Base-by-base conservation (phyloP, 2,888 invertebrate genomes). In the Euclidia mi region DNA sequence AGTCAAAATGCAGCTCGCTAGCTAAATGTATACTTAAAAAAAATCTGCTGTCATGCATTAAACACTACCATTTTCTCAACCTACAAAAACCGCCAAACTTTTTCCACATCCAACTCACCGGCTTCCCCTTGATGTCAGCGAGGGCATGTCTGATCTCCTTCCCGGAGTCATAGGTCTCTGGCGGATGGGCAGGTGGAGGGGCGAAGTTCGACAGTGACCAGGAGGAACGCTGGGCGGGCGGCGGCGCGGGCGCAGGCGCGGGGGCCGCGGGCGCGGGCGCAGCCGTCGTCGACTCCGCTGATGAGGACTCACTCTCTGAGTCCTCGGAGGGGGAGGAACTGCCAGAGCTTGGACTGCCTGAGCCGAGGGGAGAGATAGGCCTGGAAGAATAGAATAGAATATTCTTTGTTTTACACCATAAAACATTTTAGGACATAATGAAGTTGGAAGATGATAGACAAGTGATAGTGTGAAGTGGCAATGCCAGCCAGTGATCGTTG, bases 281-380 rank as follows among this genome's bases (percentile, higher is more conserved):
- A 0, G 96, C 95, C 62, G 96, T 95, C 3, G 96, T 63, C 0
- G 96, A 95, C 76, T 95, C 96, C 32, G 96, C 96, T 0, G 95
- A 96, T 1, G 96, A 96, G 3, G 95, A 94, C 74, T 95, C 92
- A 78, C 79, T 76, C 37, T 85, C 86, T 0, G 86, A 85, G 59
- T 86, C 85, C 6, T 73, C 74, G 32, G 86, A 85, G 1, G 78
- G 85, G 10, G 86, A 87, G 1, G 86, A 87, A 60, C 95, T 94
- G 77, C 94, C 92, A 70, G 96, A 81, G 81, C 95, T 88, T 29
- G 91, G 90, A 67, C 92, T 88, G 67, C 90, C 84, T 73, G 95
- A 87, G 49, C 92, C 83, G 90, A 95, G 82, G 59, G 95, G 85
- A 57, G 95, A 84, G 68, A 92, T 80, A 72, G 91, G 89, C 60